A percentile compares a stretch with the other conserved stretches of the same genome.
These are phyloP conservation scores for Drosophila niveifrons DNA, from an alignment of 2,888 invertebrate species.

Conservation along the genomic window DNA sequence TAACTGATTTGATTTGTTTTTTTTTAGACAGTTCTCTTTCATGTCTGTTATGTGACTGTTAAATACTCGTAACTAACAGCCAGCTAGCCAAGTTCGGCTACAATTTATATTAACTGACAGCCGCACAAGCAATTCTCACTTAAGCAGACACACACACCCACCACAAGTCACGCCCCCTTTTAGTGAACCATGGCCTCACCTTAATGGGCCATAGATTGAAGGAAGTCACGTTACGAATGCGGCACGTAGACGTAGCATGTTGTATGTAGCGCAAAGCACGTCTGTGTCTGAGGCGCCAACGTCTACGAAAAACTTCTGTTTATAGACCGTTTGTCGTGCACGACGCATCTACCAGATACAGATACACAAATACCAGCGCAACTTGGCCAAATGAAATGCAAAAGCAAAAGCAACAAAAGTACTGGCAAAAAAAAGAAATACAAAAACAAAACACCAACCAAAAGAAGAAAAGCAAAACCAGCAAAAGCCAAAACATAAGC, in stretches of 20 bases:
- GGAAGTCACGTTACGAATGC: constrained; percentile 73
- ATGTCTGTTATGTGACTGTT: neutral
- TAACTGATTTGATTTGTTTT: constrained; percentile 13
- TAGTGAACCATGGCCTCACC: neutral
- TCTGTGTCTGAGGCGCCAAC: constrained; percentile 70
- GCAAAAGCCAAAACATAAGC: constrained; percentile 34
- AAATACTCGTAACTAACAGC: constrained; percentile 18
- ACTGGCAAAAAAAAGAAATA: too few species aligned
- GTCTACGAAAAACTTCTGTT: constrained; percentile 61
- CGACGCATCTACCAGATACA: constrained; percentile 41
- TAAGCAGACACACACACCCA: neutral
- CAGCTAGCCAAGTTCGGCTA: neutral
- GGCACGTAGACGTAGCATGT: constrained; percentile 73
- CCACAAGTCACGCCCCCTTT: neutral
- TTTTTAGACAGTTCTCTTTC: neutral
- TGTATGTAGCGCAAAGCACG: constrained; percentile 57
- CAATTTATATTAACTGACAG: constrained; percentile 23
- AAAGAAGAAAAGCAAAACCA: constrained; percentile 15
- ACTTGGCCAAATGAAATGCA: constrained; percentile 35
- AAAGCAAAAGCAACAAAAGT: constrained; percentile 14
- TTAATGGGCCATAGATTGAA: constrained; percentile 63
- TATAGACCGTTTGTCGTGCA: constrained; percentile 65
- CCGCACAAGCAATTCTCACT: constrained; percentile 23
- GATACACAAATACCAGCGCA: constrained; percentile 19
- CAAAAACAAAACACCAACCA: neutral